Evolutionary conservation across 2,888 invertebrate species (phyloP).

Genomic region (Drosophila buzzatii): DNA sequence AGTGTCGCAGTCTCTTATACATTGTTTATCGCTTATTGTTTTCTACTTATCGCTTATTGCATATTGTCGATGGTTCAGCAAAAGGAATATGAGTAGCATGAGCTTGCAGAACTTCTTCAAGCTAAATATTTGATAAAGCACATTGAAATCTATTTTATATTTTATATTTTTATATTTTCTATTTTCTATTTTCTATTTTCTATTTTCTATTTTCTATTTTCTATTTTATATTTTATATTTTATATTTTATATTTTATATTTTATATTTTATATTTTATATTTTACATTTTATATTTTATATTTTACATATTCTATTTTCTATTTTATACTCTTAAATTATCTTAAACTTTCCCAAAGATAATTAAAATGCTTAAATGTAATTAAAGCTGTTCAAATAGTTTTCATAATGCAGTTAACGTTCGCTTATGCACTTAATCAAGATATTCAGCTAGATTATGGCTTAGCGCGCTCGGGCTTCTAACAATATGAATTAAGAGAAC

Average conservation of each 20-base stretch:
- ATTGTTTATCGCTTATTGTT: conserved; percentile 12
- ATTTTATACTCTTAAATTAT: background rate
- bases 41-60: conserved; percentile 27
- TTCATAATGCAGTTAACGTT: background rate
- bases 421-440: background rate
- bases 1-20: background rate
- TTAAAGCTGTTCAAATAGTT: background rate
- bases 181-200: no score
- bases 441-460: background rate
- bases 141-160: background rate
- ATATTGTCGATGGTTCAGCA: conserved; percentile 16
- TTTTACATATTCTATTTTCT: background rate
- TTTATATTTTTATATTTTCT: background rate
- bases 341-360: no score
- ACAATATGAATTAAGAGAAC: conserved; percentile 1
- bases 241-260: no score
- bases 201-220: no score
- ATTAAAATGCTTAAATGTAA: background rate
- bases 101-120: background rate
- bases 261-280: no score
- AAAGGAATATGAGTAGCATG: background rate
- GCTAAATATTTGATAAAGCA: background rate
- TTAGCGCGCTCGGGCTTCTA: background rate
- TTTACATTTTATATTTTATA: no score
- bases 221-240: no score